Evolutionary conservation across 2,888 invertebrate species (phyloP).

Genomic region (Nezara viridula): DNA sequence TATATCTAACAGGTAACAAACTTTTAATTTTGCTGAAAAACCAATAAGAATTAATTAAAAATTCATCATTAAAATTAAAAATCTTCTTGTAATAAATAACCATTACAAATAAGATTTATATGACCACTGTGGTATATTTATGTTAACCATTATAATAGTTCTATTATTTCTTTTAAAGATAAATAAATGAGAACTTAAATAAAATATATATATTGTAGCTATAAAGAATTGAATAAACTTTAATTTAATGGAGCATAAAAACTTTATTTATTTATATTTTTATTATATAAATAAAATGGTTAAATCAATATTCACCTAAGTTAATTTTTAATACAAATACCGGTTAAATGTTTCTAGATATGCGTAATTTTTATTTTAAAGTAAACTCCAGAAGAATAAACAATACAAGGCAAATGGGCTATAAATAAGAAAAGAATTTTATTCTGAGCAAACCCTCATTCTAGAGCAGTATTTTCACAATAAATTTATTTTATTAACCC

Average conservation of each 20-base stretch:
- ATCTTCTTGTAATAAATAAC: not conserved
- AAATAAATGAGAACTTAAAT: not conserved
- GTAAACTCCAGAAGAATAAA: not conserved
- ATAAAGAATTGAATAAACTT: not conserved
- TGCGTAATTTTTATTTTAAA: not conserved
- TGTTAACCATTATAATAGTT: not conserved
- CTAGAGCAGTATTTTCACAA: not conserved
- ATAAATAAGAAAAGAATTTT: slow-evolving; percentile 13
- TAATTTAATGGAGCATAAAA: not conserved
- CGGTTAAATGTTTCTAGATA: not conserved
- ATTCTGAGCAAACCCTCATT: not conserved
- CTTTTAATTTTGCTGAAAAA: not conserved
- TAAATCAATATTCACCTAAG: not conserved
- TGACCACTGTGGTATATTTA: not conserved
- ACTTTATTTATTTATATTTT: not conserved
- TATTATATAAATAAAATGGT: not conserved
- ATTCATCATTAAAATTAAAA: not conserved
- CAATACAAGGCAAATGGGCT: not conserved
- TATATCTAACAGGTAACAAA: not conserved
- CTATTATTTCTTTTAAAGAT: not conserved
- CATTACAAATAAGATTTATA: not conserved
- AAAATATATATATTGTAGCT: not conserved
- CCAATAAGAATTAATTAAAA: not conserved
- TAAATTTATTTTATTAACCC: not conserved
- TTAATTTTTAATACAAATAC: not conserved